Conservation (phyloP, 2,888 invertebrate species). For the Oscheius myriophilus region DNA sequence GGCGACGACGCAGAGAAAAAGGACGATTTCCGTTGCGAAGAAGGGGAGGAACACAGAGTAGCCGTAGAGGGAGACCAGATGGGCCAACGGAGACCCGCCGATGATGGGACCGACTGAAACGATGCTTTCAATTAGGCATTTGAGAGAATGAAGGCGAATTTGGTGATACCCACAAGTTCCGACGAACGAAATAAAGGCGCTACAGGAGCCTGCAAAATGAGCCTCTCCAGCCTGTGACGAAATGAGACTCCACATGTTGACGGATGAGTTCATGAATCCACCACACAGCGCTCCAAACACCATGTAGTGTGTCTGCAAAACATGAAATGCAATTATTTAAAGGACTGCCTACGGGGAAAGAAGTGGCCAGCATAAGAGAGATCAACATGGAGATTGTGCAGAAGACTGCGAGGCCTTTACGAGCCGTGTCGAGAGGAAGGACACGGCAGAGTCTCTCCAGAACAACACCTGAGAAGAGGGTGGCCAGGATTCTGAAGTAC, state of each 20-base stretch:
- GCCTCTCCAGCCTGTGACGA: slow-evolving; percentile 34
- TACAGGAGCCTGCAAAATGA: slow-evolving; percentile 38
- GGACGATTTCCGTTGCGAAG: slow-evolving; percentile 33
- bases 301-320: slow-evolving; percentile 33
- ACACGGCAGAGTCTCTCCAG: slow-evolving; percentile 31
- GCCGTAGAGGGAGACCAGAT: slow-evolving; percentile 41
- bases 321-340: not conserved
- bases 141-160: not conserved
- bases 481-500: slow-evolving; percentile 39
- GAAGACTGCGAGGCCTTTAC: slow-evolving; percentile 30
- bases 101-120: slow-evolving; percentile 52
- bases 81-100: slow-evolving; percentile 48
- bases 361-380: slow-evolving; percentile 30
- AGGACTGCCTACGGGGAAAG: slow-evolving; percentile 37
- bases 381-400: slow-evolving; percentile 34
- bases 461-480: slow-evolving; percentile 36
- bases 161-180: slow-evolving; percentile 43
- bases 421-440: slow-evolving; percentile 29
- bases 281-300: slow-evolving; percentile 40
- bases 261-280: slow-evolving; percentile 43
- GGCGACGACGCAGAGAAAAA: slow-evolving; percentile 34
- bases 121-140: too few species aligned
- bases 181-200: slow-evolving; percentile 50
- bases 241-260: slow-evolving; percentile 49
- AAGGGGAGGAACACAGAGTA: slow-evolving; percentile 38